These are phyloP conservation scores for Callosobruchus maculatus DNA, from an alignment of 2,888 invertebrate genomes.

Conservation along the genomic window DNA sequence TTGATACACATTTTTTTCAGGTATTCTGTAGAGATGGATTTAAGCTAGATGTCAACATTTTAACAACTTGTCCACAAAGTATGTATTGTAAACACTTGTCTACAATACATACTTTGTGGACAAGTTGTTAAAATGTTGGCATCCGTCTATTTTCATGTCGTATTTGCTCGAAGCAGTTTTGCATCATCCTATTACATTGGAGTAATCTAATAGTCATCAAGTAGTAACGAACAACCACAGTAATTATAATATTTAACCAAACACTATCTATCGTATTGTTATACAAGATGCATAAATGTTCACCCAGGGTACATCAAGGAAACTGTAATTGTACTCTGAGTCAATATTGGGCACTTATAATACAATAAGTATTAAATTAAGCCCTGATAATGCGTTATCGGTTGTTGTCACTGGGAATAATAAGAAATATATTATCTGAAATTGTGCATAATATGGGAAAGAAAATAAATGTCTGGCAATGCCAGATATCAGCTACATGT, in stretches of 20 bases:
- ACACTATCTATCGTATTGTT: background rate
- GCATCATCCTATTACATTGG: too few relatives aligned
- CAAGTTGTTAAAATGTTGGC: too few relatives aligned
- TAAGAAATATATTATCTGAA: background rate
- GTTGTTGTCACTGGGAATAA: background rate
- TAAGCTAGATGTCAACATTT: too few relatives aligned
- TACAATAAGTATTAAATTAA: background rate
- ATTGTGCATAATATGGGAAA: background rate
- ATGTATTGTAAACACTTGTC: too few relatives aligned
- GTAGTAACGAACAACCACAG: background rate
- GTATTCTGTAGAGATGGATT: too few relatives aligned
- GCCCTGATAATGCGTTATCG: background rate
- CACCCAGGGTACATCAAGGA: background rate
- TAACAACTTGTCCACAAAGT: too few relatives aligned
- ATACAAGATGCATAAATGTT: background rate
- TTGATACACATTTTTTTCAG: too few relatives aligned
- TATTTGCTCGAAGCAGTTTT: too few relatives aligned
- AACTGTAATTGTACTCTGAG: background rate
- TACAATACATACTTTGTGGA: too few relatives aligned
- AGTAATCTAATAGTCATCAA: too few relatives aligned
- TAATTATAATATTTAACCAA: background rate
- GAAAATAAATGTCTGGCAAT: background rate
- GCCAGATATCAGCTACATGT: background rate
- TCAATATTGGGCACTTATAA: background rate
- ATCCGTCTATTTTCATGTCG: too few relatives aligned